Conservation (phyloP, 2,113 vertebrate species). For the Etheostoma spectabile region DNA sequence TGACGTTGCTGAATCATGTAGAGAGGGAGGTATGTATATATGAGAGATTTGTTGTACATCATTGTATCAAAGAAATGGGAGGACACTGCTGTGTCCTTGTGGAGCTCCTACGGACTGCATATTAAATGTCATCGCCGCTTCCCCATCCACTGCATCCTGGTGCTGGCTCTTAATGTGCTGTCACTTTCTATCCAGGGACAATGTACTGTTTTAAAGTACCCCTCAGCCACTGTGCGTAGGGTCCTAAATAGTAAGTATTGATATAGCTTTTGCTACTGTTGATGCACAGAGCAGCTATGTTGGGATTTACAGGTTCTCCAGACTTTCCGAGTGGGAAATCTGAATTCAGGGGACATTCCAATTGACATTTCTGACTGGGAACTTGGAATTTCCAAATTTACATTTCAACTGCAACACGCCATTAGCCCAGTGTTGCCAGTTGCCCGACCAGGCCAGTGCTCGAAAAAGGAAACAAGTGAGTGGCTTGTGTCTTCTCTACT, state of each 20-base stretch:
- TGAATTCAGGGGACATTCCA: no score
- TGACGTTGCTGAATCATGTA: constrained; percentile 26
- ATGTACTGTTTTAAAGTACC: constrained; percentile 34
- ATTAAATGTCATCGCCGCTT: constrained; percentile 49
- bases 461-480: no score
- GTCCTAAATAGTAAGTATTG: constrained; percentile 3
- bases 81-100: constrained; percentile 59
- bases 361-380: no score
- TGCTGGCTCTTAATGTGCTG: constrained; percentile 45
- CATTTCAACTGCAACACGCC: no score
- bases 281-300: no score
- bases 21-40: constrained; percentile 48
- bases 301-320: no score
- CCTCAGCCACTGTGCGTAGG: constrained; percentile 33
- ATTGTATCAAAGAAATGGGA: constrained; percentile 39
- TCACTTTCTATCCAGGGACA: constrained; percentile 49
- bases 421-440: no score
- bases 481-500: no score
- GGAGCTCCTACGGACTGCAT: constrained; percentile 45
- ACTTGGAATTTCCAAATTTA: no score
- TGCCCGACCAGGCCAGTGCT: no score
- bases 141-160: constrained; percentile 48
- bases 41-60: constrained; percentile 48
- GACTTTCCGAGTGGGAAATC: no score
- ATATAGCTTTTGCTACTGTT: no score